phyloP scores from a whole-genome alignment of 2,113 vertebrate species.

The Lasiurus borealis region DNA sequence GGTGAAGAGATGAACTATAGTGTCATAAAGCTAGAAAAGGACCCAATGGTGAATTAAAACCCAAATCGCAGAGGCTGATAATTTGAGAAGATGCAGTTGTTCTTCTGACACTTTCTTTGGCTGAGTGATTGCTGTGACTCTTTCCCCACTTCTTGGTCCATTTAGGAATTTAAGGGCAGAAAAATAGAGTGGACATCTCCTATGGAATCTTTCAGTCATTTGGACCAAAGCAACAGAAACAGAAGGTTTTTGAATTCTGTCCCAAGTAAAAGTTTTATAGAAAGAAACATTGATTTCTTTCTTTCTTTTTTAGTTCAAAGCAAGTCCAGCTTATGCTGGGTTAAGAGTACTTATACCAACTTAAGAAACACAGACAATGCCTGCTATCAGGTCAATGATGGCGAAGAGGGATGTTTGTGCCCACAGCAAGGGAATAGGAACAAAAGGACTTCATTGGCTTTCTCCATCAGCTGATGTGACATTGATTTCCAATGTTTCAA shows the following conservation, averaged over 20 bases:
- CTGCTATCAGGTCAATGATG: slow-evolving; percentile 46
- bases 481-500: slow-evolving; percentile 74
- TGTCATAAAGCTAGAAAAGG: not conserved
- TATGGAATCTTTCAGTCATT: not conserved
- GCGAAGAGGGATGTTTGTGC: not conserved
- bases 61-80: not conserved
- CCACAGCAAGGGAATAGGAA: slow-evolving; percentile 29
- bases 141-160: not conserved
- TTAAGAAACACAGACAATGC: not conserved
- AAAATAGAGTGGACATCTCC: not conserved
- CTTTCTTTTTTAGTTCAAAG: slow-evolving; percentile 18
- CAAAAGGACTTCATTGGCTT: slow-evolving; percentile 34
- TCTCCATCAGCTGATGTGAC: slow-evolving; percentile 63
- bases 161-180: slow-evolving; percentile 17
- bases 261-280: slow-evolving; percentile 62
- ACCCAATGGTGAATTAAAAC: not conserved
- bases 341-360: not conserved
- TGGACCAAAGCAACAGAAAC: slow-evolving; percentile 15
- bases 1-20: not conserved
- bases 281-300: slow-evolving; percentile 52
- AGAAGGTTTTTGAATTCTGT: slow-evolving; percentile 34
- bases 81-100: not conserved
- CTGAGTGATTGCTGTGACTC: not conserved
- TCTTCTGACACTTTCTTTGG: not conserved
- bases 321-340: not conserved